Percentiles rank a stretch among this genome's conserved stretches.
phyloP scores from a whole-genome alignment of 2,888 invertebrate species.

The Eupsilia transversa region DNA sequence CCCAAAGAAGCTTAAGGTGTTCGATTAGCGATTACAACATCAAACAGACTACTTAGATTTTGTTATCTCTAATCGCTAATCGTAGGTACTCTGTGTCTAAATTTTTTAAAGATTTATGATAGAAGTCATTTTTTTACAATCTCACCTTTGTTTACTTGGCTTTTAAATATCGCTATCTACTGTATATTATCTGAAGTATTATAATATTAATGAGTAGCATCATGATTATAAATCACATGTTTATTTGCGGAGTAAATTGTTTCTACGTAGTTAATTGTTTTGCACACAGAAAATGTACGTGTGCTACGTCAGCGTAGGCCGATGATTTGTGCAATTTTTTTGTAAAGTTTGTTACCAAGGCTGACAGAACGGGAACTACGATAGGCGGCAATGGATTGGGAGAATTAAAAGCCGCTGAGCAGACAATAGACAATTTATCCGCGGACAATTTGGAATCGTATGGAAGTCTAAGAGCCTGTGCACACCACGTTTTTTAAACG shows the following conservation, averaged over 20 bases:
- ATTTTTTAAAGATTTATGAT: no score
- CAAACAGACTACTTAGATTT: no score
- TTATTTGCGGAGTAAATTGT: not conserved
- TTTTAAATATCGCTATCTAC: slow-evolving; percentile 2
- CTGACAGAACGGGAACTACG: not conserved
- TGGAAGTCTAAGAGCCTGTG: no score
- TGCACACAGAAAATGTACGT: not conserved
- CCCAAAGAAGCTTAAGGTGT: no score
- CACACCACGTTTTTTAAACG: no score
- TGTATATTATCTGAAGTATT: not conserved
- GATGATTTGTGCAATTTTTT: not conserved
- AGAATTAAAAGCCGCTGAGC: not conserved
- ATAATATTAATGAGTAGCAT: slow-evolving; percentile 5
- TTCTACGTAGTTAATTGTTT: not conserved
- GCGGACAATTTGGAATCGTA: no score
- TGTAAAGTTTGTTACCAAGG: not conserved
- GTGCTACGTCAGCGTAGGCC: not conserved
- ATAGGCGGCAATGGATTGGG: not conserved
- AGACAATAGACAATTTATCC: no score
- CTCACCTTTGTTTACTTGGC: slow-evolving; percentile 9
- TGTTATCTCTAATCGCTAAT: no score
- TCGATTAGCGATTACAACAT: no score
- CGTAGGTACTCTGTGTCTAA: no score
- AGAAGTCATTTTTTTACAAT: not conserved
- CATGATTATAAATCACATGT: not conserved